Conservation (phyloP, 2,797 vertebrate genomes). For the Amniataba percoides region DNA sequence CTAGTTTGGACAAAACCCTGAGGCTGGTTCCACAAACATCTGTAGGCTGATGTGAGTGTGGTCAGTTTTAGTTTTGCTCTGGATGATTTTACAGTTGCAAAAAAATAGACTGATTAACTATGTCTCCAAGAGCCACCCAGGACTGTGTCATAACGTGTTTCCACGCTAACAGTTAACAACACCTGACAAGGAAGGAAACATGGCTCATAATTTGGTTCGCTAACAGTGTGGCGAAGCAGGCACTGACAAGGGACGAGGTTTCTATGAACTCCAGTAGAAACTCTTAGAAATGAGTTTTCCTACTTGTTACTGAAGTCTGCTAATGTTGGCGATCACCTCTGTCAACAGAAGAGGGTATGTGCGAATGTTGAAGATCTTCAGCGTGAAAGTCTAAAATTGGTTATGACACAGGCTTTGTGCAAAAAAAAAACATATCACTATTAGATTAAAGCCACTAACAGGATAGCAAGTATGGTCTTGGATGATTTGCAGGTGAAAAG, state of each 20-base stretch:
- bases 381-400: neutral
- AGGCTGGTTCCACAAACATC: neutral
- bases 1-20: neutral
- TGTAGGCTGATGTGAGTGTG: neutral
- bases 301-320: neutral
- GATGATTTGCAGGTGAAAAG: neutral
- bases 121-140: neutral
- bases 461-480: neutral
- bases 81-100: neutral
- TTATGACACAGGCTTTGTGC: neutral
- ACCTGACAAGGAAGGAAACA: slow-evolving; percentile 7
- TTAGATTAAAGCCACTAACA: neutral
- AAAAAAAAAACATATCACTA: neutral
- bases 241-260: neutral
- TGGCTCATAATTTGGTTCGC: neutral
- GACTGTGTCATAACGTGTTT: slow-evolving; percentile 8
- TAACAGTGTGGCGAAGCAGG: neutral
- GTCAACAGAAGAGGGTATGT: neutral
- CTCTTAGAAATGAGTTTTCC: neutral
- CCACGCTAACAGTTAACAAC: slow-evolving; percentile 10
- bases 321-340: neutral
- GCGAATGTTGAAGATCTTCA: neutral
- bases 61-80: neutral
- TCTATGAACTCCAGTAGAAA: neutral
- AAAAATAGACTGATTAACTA: neutral